These are phyloP conservation scores for Hypomesus transpacificus DNA, from an alignment of 2,113 vertebrate genomes.

Conservation along the genomic window DNA sequence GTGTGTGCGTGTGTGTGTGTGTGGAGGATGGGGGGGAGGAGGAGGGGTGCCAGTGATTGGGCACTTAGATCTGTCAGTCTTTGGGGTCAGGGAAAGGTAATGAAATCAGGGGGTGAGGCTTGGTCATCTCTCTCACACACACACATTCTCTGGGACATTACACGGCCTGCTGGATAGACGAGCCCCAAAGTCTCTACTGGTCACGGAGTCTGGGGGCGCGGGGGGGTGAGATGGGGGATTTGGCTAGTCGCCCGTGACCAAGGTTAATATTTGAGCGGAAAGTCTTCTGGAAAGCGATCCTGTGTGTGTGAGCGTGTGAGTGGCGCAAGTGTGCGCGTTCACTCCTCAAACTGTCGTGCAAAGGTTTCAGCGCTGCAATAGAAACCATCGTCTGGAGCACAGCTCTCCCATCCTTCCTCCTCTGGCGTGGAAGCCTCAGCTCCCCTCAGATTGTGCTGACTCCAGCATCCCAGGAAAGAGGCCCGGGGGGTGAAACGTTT, in stretches of 20 bases:
- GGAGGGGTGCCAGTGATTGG: slow-evolving; percentile 61
- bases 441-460: background rate
- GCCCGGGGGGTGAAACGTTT: slow-evolving; percentile 17
- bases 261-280: slow-evolving; percentile 63
- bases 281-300: slow-evolving; percentile 57
- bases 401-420: background rate
- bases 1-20: slow-evolving; percentile 10
- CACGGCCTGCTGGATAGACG: slow-evolving; percentile 71
- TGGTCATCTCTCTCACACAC: slow-evolving; percentile 63
- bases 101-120: slow-evolving; percentile 70
- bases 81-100: slow-evolving; percentile 74
- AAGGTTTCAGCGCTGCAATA: too few relatives aligned
- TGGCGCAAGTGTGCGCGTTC: slow-evolving; percentile 5
- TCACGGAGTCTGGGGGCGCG: slow-evolving; percentile 62
- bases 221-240: slow-evolving; percentile 59
- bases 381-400: too few relatives aligned
- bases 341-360: background rate
- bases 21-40: slow-evolving; percentile 23
- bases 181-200: slow-evolving; percentile 66
- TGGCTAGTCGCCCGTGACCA: slow-evolving; percentile 61
- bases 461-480: background rate
- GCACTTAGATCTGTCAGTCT: slow-evolving; percentile 79
- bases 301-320: slow-evolving; percentile 45
- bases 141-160: slow-evolving; percentile 73
- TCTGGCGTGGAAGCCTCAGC: too few relatives aligned